Conservation (phyloP, 2,888 invertebrate genomes). For the Synergus itoensis region DNA sequence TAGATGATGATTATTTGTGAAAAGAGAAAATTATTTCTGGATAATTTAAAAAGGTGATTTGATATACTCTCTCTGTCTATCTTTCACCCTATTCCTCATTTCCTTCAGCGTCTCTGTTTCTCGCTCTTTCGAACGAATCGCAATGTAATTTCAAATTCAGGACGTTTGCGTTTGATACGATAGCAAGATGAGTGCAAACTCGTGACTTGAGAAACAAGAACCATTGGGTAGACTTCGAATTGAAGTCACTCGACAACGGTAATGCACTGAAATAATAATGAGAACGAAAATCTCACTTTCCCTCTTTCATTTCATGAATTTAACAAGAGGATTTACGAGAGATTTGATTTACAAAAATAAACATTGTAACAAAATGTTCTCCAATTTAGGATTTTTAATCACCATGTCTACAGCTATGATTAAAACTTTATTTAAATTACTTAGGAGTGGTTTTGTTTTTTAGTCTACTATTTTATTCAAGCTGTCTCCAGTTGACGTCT, state of each 20-base stretch:
- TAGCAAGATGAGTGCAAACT: not conserved
- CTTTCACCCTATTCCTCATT: slow-evolving; percentile 15
- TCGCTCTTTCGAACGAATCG: slow-evolving; percentile 41
- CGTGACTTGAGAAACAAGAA: not conserved
- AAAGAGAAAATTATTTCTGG: not conserved
- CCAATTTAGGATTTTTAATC: not conserved
- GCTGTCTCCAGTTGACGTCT: too few species aligned
- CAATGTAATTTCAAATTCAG: slow-evolving; percentile 51
- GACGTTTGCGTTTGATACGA: slow-evolving; percentile 29
- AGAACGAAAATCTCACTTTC: too few species aligned
- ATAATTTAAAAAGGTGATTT: not conserved
- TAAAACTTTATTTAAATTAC: too few species aligned
- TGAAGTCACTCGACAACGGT: not conserved
- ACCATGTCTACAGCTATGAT: not conserved
- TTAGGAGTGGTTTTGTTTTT: too few species aligned
- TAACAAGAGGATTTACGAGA: not conserved
- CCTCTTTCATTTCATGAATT: not conserved
- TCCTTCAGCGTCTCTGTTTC: slow-evolving; percentile 48
- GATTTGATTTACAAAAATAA: not conserved
- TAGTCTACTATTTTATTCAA: too few species aligned
- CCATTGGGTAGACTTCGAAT: not conserved
- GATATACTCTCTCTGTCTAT: slow-evolving; percentile 13
- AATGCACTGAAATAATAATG: not conserved
- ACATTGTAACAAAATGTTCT: not conserved
- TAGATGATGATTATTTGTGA: not conserved